phyloP scores from a whole-genome alignment of 2,113 vertebrate species.

The Pimephales promelas region DNA sequence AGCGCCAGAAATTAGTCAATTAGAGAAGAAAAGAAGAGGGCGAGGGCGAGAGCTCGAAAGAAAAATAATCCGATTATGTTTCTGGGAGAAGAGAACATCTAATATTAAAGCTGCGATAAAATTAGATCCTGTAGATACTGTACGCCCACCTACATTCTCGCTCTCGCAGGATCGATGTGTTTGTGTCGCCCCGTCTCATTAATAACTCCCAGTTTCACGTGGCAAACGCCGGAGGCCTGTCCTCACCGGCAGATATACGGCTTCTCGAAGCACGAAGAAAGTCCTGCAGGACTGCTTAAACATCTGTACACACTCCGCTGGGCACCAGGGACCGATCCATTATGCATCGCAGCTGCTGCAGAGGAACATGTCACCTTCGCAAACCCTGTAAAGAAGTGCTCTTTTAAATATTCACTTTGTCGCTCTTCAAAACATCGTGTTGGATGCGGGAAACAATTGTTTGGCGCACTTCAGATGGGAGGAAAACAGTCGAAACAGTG shows the following conservation, averaged over 20 bases:
- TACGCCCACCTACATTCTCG: neutral
- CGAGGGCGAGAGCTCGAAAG: neutral
- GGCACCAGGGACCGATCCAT: constrained; percentile 13
- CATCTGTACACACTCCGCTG: neutral
- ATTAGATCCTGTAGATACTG: neutral
- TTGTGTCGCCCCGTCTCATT: neutral
- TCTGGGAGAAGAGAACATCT: constrained; percentile 8
- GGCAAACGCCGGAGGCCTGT: neutral
- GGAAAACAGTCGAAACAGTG: neutral
- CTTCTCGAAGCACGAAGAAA: neutral
- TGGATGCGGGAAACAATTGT: neutral
- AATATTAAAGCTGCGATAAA: constrained; percentile 22
- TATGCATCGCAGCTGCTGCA: constrained; percentile 33
- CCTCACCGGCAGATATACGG: too few species aligned
- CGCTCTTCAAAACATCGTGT: neutral
- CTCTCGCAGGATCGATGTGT: neutral
- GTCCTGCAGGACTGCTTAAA: constrained; percentile 31
- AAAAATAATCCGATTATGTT: constrained; percentile 1
- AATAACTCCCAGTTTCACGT: constrained; percentile 1
- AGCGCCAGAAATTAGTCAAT: neutral
- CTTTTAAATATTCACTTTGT: constrained; percentile 8
- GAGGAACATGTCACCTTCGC: constrained; percentile 25
- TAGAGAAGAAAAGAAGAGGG: neutral
- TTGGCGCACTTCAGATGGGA: neutral
- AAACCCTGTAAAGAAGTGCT: constrained; percentile 11